These are phyloP conservation scores for Mallotus villosus DNA, from an alignment of 2,797 vertebrate species.

Conservation along the genomic window DNA sequence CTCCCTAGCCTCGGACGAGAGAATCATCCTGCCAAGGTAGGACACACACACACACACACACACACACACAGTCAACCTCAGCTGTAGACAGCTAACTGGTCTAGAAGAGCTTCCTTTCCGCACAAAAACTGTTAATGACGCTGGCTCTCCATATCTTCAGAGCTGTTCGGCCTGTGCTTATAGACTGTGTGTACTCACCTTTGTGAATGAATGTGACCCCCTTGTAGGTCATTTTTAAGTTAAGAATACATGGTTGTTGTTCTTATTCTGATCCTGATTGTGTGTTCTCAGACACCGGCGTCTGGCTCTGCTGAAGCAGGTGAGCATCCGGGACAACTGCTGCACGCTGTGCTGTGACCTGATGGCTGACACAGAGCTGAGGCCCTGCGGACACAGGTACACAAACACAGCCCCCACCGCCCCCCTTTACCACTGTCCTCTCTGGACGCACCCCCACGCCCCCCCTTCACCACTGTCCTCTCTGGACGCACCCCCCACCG, in stretches of 20 bases:
- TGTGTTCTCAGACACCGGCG: slow-evolving; percentile 70
- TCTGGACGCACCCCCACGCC: not conserved
- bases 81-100: too few relatives aligned
- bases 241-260: not conserved
- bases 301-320: slow-evolving; percentile 93
- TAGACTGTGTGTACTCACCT: not conserved
- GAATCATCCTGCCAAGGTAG: slow-evolving; percentile 97
- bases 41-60: not conserved
- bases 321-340: slow-evolving; percentile 98
- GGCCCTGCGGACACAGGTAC: slow-evolving; percentile 96
- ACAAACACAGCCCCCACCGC: not conserved
- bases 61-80: too few relatives aligned
- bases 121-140: not conserved
- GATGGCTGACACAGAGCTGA: slow-evolving; percentile 95
- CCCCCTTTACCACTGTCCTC: not conserved
- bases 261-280: not conserved
- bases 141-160: not conserved
- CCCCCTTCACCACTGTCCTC: not conserved
- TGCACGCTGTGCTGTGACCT: slow-evolving; percentile 97
- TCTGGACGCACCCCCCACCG: not conserved
- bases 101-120: not conserved
- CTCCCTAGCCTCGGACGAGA: slow-evolving; percentile 91
- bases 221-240: not conserved
- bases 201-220: not conserved
- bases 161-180: not conserved